Conservation (phyloP, 1,140 invertebrate species). For the Acyrthosiphon pisum region DNA sequence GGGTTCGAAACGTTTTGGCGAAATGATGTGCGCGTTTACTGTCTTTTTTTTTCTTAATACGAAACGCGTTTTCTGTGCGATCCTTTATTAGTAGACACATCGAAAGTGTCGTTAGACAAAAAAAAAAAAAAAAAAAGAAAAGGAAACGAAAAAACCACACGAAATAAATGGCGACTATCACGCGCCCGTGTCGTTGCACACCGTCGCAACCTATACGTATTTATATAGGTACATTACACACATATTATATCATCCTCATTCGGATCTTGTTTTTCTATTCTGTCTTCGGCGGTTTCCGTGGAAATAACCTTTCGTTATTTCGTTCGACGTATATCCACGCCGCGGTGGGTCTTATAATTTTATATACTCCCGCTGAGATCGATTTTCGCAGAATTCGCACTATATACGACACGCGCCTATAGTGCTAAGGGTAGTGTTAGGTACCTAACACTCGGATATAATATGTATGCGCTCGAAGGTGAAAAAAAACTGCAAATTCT, state of each 20-base stretch:
- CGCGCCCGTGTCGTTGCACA: neutral
- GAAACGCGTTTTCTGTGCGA: neutral
- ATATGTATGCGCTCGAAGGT: neutral
- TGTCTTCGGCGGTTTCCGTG: neutral
- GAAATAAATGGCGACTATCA: neutral
- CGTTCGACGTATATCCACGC: neutral
- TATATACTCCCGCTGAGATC: neutral
- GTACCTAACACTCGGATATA: neutral
- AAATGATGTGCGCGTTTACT: neutral
- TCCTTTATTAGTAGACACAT: neutral
- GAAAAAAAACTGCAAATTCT: neutral
- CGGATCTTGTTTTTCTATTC: neutral
- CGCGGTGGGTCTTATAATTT: neutral
- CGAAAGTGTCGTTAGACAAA: neutral
- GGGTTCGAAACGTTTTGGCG: neutral
- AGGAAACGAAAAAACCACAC: neutral
- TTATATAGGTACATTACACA: neutral
- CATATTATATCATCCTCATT: neutral
- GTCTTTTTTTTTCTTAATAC: neutral
- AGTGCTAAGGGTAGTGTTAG: too few species aligned
- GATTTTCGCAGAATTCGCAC: neutral
- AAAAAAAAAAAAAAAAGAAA: neutral
- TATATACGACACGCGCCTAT: neutral
- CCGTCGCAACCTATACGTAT: neutral
- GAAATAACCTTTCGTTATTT: neutral